A percentile compares a stretch with the other conserved stretches of the same genome.
Evolutionary conservation across 2,797 vertebrate species (phyloP).

Genomic region (Helicolenus hilgendorfi): DNA sequence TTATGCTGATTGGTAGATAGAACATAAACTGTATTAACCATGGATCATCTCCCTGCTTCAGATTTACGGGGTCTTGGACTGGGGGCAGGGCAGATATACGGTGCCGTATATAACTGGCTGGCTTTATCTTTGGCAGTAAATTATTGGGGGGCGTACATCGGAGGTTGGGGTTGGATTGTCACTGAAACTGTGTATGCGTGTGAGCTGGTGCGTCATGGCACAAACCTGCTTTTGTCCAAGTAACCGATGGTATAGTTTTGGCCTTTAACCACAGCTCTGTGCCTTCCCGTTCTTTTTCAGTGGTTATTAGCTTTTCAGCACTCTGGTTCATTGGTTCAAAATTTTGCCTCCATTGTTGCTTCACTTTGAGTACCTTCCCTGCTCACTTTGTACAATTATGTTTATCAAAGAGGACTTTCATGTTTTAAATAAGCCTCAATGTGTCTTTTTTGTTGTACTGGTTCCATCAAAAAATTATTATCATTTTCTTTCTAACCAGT

Average conservation of each 20-base stretch:
- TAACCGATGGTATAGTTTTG: conserved; percentile 2
- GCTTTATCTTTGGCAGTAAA: conserved; percentile 42
- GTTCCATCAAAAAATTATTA: neutral
- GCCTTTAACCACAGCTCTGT: conserved; percentile 22
- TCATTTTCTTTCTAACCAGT: neutral
- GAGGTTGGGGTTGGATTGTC: neutral
- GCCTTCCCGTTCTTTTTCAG: neutral
- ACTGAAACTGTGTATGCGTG: neutral
- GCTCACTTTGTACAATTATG: neutral
- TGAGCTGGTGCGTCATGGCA: neutral
- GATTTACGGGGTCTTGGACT: conserved; percentile 27
- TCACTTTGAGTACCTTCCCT: neutral
- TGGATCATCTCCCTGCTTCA: conserved; percentile 11
- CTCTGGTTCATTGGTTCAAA: neutral
- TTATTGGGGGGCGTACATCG: neutral
- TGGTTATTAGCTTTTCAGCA: neutral
- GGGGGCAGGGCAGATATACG: neutral
- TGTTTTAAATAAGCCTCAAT: neutral
- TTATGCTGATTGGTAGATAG: conserved; percentile 23
- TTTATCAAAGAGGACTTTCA: neutral
- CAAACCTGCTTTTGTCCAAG: conserved; percentile 11
- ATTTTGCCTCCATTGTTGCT: neutral
- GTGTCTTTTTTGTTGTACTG: neutral
- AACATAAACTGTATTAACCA: neutral
- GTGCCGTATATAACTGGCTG: neutral